Conservation (phyloP, 2,113 vertebrate species). For the Thomomys bottae region DNA sequence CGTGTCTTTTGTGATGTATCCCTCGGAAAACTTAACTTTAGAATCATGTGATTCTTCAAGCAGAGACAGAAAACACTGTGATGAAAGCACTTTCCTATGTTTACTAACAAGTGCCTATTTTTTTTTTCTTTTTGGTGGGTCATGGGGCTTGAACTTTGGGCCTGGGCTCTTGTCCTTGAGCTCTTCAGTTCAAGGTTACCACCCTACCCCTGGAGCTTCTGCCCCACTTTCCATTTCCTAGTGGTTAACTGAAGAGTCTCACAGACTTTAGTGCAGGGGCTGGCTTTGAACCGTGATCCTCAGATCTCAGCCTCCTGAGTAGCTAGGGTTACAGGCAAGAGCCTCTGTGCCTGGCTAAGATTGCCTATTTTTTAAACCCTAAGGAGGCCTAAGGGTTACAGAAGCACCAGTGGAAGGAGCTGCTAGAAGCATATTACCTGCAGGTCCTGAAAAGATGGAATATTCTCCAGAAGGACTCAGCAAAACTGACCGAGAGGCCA, state of each 20-base stretch:
- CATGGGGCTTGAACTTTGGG: too few species aligned
- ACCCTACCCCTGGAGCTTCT: too few species aligned
- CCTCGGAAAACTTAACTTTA: background rate
- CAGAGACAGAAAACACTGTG: background rate
- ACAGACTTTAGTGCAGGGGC: too few species aligned
- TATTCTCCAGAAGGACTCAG: background rate
- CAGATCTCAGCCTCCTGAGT: too few species aligned
- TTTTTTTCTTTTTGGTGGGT: too few species aligned
- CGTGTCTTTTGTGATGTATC: background rate
- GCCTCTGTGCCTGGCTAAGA: too few species aligned
- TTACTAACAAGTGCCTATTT: background rate
- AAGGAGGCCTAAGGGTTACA: background rate
- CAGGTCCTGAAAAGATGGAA: background rate
- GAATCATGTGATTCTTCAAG: background rate
- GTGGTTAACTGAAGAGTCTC: too few species aligned
- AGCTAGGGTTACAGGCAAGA: too few species aligned
- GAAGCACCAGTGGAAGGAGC: background rate
- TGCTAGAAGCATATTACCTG: background rate
- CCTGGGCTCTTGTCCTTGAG: too few species aligned
- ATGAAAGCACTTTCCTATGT: background rate
- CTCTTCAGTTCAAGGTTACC: too few species aligned
- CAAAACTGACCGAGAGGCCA: background rate
- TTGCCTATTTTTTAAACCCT: background rate
- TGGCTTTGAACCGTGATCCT: too few species aligned
- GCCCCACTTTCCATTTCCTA: too few species aligned